A percentile compares a stretch with the other conserved stretches of the same genome.
Conservation (phyloP, 1,140 invertebrate species). For the Drosophila pectinifera region DNA sequence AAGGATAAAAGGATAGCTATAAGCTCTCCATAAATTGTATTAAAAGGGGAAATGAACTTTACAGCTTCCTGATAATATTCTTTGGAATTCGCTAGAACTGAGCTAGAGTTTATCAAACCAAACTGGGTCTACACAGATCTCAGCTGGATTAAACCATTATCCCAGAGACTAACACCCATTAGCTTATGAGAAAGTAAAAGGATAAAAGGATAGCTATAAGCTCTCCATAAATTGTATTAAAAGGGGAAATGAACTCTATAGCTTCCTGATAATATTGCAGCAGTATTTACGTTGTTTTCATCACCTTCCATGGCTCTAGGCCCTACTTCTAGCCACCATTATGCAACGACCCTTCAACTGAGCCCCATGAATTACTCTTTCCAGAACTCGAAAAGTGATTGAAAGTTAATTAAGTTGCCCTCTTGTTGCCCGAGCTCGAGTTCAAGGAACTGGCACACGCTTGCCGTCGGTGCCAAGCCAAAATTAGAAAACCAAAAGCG, state of each 20-base stretch:
- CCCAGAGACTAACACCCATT: not conserved
- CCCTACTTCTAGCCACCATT: slow-evolving; percentile 13
- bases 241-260: too few species aligned
- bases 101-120: slow-evolving; percentile 24
- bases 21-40: too few species aligned
- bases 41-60: too few species aligned
- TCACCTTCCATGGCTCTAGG: not conserved
- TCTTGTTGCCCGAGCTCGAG: slow-evolving; percentile 28
- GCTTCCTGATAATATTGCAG: not conserved
- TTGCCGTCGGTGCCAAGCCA: slow-evolving; percentile 18
- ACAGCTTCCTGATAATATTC: not conserved
- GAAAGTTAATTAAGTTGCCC: slow-evolving; percentile 79
- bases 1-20: too few species aligned
- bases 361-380: slow-evolving; percentile 29
- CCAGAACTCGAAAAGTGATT: slow-evolving; percentile 44
- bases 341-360: slow-evolving; percentile 50
- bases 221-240: too few species aligned
- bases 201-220: too few species aligned
- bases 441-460: slow-evolving; percentile 71
- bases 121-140: not conserved
- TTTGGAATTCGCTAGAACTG: slow-evolving; percentile 18
- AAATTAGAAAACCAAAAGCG: slow-evolving; percentile 46
- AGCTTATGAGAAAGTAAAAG: not conserved
- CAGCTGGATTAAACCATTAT: slow-evolving; percentile 10
- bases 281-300: not conserved